Conservation (phyloP, 2,797 vertebrate genomes). For the Lophius americanus region DNA sequence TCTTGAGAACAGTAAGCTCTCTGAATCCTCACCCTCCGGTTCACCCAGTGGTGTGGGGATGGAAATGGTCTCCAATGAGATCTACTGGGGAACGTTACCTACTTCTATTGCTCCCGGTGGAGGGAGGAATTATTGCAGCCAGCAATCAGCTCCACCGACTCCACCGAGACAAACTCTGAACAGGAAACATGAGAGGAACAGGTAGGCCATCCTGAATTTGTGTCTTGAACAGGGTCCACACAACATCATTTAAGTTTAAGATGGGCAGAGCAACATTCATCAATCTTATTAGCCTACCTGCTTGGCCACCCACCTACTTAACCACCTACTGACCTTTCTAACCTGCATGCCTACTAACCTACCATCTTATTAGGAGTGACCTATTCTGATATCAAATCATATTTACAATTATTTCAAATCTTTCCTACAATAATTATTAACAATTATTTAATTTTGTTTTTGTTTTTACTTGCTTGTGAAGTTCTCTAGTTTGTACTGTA, state of each 20-base stretch:
- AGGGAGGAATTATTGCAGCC: conserved; percentile 53
- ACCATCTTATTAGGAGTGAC: neutral
- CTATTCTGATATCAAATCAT: too few relatives aligned
- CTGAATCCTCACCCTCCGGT: conserved; percentile 51
- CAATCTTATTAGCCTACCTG: neutral
- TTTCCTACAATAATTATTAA: too few relatives aligned
- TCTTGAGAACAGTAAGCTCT: conserved; percentile 50
- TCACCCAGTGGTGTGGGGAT: conserved; percentile 58
- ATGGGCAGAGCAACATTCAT: neutral
- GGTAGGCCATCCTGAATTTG: conserved; percentile 68
- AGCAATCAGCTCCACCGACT: conserved; percentile 54
- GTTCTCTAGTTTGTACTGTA: too few relatives aligned
- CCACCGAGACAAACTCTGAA: conserved; percentile 61
- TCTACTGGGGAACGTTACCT: conserved; percentile 88
- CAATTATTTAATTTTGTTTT: too few relatives aligned
- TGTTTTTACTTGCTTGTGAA: too few relatives aligned
- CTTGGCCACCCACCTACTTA: too few relatives aligned
- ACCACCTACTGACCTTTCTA: too few relatives aligned
- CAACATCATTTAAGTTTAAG: neutral
- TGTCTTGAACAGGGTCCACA: neutral
- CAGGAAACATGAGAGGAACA: conserved; percentile 65
- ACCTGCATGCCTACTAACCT: neutral
- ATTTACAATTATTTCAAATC: too few relatives aligned
- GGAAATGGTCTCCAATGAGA: conserved; percentile 91
- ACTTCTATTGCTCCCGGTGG: conserved; percentile 43